These are phyloP conservation scores for Pollachius pollachius DNA, from an alignment of 2,113 vertebrate species.

Conservation along the genomic window DNA sequence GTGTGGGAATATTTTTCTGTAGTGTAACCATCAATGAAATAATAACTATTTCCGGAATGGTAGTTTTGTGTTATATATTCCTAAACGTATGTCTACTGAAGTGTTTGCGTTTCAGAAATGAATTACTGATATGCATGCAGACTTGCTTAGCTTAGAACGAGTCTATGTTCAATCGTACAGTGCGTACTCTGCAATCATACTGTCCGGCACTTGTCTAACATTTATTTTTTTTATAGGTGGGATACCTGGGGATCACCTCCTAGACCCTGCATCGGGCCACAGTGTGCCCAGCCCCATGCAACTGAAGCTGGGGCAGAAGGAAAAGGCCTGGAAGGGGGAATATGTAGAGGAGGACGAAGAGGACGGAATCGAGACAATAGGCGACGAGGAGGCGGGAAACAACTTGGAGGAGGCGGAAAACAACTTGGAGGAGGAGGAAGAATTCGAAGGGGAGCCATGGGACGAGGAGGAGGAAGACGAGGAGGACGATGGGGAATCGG, in stretches of 20 bases:
- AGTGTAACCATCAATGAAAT: neutral
- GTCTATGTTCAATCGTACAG: too few relatives aligned
- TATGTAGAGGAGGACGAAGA: slow-evolving; percentile 55
- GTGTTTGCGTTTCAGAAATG: too few relatives aligned
- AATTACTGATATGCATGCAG: too few relatives aligned
- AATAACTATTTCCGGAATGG: neutral
- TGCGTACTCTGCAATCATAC: too few relatives aligned
- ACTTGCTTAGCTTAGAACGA: too few relatives aligned
- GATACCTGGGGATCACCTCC: slow-evolving; percentile 71
- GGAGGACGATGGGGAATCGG: slow-evolving; percentile 49
- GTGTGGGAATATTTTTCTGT: neutral
- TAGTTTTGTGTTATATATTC: too few relatives aligned
- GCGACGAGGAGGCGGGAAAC: slow-evolving; percentile 59
- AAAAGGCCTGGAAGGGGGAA: slow-evolving; percentile 65
- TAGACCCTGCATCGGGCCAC: slow-evolving; percentile 68
- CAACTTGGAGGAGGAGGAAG: slow-evolving; percentile 29
- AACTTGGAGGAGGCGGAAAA: slow-evolving; percentile 56
- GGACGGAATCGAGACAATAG: slow-evolving; percentile 50
- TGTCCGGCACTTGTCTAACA: too few relatives aligned
- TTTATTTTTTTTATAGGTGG: slow-evolving; percentile 46
- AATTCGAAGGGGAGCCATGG: neutral
- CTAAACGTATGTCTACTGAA: too few relatives aligned
- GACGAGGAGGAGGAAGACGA: slow-evolving; percentile 45
- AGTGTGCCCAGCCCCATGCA: slow-evolving; percentile 69
- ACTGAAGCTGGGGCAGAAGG: slow-evolving; percentile 66